Evolutionary conservation across 2,797 vertebrate genomes (phyloP).

Genomic region (Oryzias sinensis): DNA sequence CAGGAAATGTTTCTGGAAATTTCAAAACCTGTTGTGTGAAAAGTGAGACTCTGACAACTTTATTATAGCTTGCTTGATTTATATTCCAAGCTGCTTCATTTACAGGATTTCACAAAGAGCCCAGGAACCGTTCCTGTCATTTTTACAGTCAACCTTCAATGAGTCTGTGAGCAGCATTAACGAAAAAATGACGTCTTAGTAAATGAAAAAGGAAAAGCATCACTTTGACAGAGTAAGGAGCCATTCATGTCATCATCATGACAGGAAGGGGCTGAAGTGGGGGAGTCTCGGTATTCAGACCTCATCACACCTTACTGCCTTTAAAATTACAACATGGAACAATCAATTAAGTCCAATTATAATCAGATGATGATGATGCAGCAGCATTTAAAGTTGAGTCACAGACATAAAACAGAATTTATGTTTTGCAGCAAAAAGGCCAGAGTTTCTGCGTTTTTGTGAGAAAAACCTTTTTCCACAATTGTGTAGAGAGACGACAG

Average conservation of each 20-base stretch:
- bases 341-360: conserved; percentile 4
- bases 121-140: too few species aligned
- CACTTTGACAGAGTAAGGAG: too few species aligned
- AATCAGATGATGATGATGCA: background rate
- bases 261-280: background rate
- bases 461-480: background rate
- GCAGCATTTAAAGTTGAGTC: conserved; percentile 2
- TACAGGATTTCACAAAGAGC: too few species aligned
- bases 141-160: too few species aligned
- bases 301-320: background rate
- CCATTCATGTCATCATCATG: background rate
- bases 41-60: too few species aligned
- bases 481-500: background rate
- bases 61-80: too few species aligned
- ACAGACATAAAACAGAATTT: background rate
- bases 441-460: background rate
- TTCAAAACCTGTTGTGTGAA: too few species aligned
- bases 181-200: too few species aligned
- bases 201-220: too few species aligned
- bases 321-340: conserved; percentile 4
- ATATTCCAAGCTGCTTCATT: too few species aligned
- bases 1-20: too few species aligned
- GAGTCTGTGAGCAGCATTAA: too few species aligned
- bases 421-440: background rate
- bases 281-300: background rate